Percentiles rank a stretch among this genome's conserved stretches.
These are phyloP conservation scores for Pterocles orientalis DNA, from an alignment of 2,113 vertebrate genomes.

Conservation along the genomic window DNA sequence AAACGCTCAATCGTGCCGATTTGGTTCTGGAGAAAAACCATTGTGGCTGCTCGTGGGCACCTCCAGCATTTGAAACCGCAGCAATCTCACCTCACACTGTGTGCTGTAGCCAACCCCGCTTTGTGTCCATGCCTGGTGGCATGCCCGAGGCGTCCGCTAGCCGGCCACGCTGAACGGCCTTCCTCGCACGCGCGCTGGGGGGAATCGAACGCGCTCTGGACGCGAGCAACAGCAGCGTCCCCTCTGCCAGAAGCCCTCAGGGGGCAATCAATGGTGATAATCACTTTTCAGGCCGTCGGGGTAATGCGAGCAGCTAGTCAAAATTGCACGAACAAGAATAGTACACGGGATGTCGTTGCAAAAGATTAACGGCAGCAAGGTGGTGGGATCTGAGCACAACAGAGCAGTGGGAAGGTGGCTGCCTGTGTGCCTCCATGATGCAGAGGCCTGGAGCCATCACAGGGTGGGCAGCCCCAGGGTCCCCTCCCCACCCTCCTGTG, in stretches of 20 bases:
- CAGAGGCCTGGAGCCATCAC: not conserved
- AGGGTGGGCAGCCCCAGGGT: not conserved
- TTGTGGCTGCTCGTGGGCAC: not conserved
- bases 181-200: not conserved
- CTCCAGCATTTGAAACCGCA: rapidly evolving
- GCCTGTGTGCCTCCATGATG: not conserved
- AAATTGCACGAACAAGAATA: not conserved
- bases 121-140: rapidly evolving
- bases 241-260: not conserved
- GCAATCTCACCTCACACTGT: not conserved
- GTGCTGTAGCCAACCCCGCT: rapidly evolving
- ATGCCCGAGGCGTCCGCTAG: not conserved
- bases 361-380: not conserved
- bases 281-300: not conserved
- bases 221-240: not conserved
- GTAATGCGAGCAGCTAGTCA: not conserved
- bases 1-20: rapidly evolving
- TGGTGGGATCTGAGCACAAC: not conserved
- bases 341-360: not conserved
- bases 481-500: rapidly evolving
- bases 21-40: not conserved
- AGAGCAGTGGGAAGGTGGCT: not conserved
- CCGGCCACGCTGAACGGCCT: not conserved
- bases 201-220: not conserved
- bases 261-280: not conserved